Conservation (phyloP, 2,113 vertebrate species). For the Rynchops niger region DNA sequence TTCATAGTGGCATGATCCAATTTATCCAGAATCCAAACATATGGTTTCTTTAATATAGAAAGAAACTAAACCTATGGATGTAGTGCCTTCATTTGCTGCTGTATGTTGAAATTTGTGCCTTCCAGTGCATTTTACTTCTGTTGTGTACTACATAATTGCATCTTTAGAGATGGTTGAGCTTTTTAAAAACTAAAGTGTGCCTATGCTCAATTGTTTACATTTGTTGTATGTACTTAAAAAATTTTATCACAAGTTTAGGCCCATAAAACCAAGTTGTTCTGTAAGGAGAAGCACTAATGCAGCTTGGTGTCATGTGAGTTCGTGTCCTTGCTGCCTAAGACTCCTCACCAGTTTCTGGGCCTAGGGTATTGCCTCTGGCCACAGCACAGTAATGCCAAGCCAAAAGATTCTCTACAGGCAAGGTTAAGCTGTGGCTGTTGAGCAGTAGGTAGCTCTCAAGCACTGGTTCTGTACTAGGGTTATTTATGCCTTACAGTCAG, state of each 20-base stretch:
- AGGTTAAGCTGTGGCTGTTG: not conserved
- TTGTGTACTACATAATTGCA: not conserved
- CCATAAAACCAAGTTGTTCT: not conserved
- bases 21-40: not conserved
- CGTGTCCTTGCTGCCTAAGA: not conserved
- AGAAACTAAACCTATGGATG: not conserved
- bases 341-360: not conserved
- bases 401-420: not conserved
- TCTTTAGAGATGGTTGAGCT: not conserved
- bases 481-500: not conserved
- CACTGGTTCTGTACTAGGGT: not conserved
- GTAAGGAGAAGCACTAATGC: not conserved
- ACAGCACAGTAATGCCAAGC: not conserved
- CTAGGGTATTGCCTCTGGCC: not conserved
- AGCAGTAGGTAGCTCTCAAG: not conserved
- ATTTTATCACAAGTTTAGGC: not conserved
- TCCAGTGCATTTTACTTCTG: not conserved
- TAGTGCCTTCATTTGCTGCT: not conserved
- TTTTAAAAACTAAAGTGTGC: not conserved
- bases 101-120: not conserved
- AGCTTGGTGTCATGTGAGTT: not conserved
- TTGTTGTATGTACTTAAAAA: not conserved
- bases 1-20: not conserved
- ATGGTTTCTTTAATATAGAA: not conserved
- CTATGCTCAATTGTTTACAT: not conserved